These are phyloP conservation scores for Bombus waltoni DNA, from an alignment of 1,140 invertebrate genomes.

Conservation along the genomic window DNA sequence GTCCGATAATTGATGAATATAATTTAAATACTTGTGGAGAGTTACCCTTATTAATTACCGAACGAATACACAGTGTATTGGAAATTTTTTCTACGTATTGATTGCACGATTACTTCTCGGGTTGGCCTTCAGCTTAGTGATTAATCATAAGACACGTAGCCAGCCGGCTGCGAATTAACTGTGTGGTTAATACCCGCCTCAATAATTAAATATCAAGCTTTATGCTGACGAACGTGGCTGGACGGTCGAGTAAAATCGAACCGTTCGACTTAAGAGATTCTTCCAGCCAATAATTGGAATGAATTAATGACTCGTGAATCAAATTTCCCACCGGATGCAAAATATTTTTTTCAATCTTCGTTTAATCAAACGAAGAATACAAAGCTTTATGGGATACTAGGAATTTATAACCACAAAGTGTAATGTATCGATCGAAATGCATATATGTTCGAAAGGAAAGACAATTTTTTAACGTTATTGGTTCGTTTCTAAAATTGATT, in stretches of 20 bases:
- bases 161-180: conserved; percentile 1
- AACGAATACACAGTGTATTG: background rate
- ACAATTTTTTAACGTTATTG: background rate
- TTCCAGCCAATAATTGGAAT: background rate
- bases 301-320: background rate
- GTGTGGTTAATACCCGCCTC: conserved; percentile 1
- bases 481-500: background rate
- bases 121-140: background rate
- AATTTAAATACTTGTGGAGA: background rate
- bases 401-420: no score
- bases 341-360: background rate
- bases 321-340: background rate
- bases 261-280: background rate
- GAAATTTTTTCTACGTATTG: background rate
- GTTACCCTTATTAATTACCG: background rate
- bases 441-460: background rate
- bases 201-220: conserved; percentile 31
- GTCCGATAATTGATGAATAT: background rate
- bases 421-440: background rate
- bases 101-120: conserved; percentile 2
- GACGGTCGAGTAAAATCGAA: background rate
- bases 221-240: background rate
- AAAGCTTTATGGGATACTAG: background rate
- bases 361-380: background rate
- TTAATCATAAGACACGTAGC: background rate